These are phyloP conservation scores for Melanerpes aurifrons DNA, from an alignment of 2,113 vertebrate species.

Conservation along the genomic window DNA sequence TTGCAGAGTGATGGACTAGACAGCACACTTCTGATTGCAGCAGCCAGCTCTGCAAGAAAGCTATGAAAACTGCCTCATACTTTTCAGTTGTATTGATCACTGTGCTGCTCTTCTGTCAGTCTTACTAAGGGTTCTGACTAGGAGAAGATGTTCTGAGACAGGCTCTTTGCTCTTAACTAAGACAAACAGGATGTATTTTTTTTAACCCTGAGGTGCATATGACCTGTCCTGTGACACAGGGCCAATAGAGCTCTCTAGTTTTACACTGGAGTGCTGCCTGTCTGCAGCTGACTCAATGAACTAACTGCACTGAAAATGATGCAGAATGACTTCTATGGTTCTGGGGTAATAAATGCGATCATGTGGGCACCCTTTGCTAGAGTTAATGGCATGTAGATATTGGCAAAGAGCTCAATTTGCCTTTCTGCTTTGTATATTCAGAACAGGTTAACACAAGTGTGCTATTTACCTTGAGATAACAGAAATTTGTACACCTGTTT, in stretches of 20 bases:
- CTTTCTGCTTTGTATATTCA: not conserved
- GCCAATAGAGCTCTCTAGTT: not conserved
- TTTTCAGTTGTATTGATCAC: not conserved
- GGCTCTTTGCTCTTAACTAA: not conserved
- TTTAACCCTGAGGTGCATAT: not conserved
- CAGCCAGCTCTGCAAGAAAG: not conserved
- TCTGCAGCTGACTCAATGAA: not conserved
- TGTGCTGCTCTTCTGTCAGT: not conserved
- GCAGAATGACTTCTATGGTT: not conserved
- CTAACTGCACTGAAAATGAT: rapidly evolving
- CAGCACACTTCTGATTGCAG: not conserved
- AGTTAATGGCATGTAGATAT: not conserved
- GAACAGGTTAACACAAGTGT: not conserved
- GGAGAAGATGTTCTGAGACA: not conserved
- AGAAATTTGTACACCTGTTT: not conserved
- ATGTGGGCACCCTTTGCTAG: not conserved
- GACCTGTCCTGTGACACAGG: not conserved
- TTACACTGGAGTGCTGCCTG: not conserved
- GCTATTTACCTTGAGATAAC: not conserved
- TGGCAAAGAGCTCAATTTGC: not conserved
- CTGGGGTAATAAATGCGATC: not conserved
- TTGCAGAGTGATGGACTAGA: not conserved
- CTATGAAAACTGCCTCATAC: not conserved
- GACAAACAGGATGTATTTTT: not conserved
- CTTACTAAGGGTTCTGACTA: not conserved